Percentiles rank a stretch among this genome's conserved stretches.
phyloP scores from a whole-genome alignment of 2,888 invertebrate genomes.

The Rotaria magnacalcarata region DNA sequence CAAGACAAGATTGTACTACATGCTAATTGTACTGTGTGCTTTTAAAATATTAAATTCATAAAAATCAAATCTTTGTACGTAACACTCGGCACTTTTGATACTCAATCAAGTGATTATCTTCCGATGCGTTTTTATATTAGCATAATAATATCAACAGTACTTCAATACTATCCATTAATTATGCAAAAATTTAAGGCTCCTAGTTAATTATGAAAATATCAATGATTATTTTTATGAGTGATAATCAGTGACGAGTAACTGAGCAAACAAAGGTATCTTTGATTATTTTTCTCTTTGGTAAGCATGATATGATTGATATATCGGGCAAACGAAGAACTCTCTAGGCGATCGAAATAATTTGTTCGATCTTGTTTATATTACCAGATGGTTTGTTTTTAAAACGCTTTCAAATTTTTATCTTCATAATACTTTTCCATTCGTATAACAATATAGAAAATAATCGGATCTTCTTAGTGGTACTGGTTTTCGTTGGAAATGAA shows the following conservation, averaged over 20 bases:
- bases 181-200: not conserved
- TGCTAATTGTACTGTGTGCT: no score
- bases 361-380: not conserved
- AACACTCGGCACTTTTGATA: no score
- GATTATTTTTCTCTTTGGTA: no score
- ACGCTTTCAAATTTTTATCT: not conserved
- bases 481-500: constrained; percentile 61
- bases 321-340: no score
- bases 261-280: no score
- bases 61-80: no score
- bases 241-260: not conserved
- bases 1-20: not conserved
- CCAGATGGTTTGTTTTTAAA: not conserved
- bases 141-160: not conserved
- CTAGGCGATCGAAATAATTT: no score
- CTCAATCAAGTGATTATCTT: no score
- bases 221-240: not conserved
- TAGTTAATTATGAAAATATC: not conserved
- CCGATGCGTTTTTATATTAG: no score
- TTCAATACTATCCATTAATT: not conserved
- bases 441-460: not conserved
- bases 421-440: not conserved
- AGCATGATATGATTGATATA: not conserved
- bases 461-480: not conserved
- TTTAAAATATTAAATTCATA: no score